Percentiles rank a stretch among this genome's conserved stretches.
Conservation (phyloP, 53 echinoderm and acorn worm genomes). For the Apostichopus leukothele region DNA sequence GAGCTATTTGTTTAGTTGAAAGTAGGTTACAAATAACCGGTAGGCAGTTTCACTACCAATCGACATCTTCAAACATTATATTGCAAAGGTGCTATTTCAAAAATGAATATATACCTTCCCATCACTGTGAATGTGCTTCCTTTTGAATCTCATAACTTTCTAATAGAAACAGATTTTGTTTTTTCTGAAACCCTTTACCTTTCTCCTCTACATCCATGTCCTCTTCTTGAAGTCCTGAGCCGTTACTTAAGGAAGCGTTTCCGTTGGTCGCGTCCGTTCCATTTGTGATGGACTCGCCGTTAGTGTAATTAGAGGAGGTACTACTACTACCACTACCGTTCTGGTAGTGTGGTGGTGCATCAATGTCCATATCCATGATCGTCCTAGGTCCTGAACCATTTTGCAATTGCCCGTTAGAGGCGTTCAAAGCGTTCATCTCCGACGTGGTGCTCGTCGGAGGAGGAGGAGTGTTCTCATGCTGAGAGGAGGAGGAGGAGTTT, state of each 20-base stretch:
- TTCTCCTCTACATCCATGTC: conserved; percentile 97
- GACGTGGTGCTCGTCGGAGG: conserved; percentile 59
- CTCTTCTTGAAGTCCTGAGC: conserved; percentile 75
- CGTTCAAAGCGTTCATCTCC: conserved; percentile 81
- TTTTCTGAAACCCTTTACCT: conserved; percentile 46
- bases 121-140: too few species aligned
- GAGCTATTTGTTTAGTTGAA: too few species aligned
- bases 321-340: neutral
- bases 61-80: too few species aligned
- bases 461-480: conserved; percentile 44
- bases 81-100: too few species aligned
- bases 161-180: too few species aligned
- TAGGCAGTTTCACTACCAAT: too few species aligned
- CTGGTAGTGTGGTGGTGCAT: conserved; percentile 56
- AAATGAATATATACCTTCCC: too few species aligned
- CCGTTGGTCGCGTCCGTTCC: conserved; percentile 65
- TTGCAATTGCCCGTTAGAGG: conserved; percentile 81
- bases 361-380: conserved; percentile 59
- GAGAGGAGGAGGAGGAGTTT: conserved; percentile 1
- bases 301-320: conserved; percentile 42
- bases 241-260: conserved; percentile 76
- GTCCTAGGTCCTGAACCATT: conserved; percentile 62
- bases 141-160: too few species aligned
- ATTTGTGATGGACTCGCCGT: conserved; percentile 55
- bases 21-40: too few species aligned